phyloP scores from a whole-genome alignment of 1,140 invertebrate species.

The Rhagoletis zephyria region DNA sequence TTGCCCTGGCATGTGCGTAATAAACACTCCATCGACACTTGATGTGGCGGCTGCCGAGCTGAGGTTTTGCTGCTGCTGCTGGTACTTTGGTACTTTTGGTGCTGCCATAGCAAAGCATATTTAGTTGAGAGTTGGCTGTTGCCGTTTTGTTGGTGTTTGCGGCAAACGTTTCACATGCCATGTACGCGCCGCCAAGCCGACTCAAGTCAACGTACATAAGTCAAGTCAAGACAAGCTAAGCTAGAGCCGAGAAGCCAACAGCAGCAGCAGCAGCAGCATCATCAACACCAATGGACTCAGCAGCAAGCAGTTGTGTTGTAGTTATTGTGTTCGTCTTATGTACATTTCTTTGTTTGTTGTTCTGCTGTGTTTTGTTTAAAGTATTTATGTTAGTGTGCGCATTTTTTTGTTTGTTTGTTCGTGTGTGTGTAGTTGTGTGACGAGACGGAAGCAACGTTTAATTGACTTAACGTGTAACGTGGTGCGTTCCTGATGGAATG shows the following conservation, averaged over 20 bases:
- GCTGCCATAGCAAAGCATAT: not conserved
- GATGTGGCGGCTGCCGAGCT: constrained; percentile 12
- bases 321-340: not conserved
- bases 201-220: constrained; percentile 24
- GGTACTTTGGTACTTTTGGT: not conserved
- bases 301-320: constrained; percentile 41
- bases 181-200: constrained; percentile 35
- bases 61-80: not conserved
- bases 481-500: constrained; percentile 57
- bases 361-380: not conserved
- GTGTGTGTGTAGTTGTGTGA: constrained; percentile 42
- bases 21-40: constrained; percentile 69
- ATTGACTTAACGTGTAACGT: constrained; percentile 71
- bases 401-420: not conserved
- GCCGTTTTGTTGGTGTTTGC: not conserved
- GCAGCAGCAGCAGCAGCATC: no score
- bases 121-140: not conserved
- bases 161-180: constrained; percentile 33
- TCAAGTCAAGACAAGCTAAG: not conserved
- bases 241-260: constrained; percentile 12
- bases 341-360: not conserved
- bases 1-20: constrained; percentile 58
- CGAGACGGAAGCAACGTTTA: constrained; percentile 70
- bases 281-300: no score
- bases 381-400: not conserved